Conservation (phyloP, 1,140 invertebrate genomes). For the Scaptomyza hsui region DNA sequence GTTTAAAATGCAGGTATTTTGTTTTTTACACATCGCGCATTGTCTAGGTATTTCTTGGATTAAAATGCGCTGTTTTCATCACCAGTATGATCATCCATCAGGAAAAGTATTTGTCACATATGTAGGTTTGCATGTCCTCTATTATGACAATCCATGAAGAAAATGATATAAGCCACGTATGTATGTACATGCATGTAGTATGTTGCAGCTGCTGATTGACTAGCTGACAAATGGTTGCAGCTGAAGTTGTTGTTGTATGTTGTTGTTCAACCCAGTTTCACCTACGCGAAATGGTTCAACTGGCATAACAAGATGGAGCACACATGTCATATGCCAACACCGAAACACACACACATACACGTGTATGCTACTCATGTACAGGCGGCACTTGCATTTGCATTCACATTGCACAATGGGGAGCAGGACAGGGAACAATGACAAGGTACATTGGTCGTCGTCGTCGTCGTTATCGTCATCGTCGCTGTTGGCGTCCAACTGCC, state of each 20-base stretch:
- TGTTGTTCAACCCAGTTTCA: constrained; percentile 40
- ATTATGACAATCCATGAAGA: constrained; percentile 2
- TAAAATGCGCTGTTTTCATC: background rate
- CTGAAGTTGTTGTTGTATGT: constrained; percentile 11
- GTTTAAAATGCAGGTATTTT: too few species aligned
- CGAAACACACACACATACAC: background rate
- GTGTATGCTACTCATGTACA: background rate
- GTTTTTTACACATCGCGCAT: too few species aligned
- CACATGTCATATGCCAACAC: constrained; percentile 36
- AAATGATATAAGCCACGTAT: constrained; percentile 25
- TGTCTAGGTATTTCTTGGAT: too few species aligned
- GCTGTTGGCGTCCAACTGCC: constrained; percentile 60
- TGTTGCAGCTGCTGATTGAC: constrained; percentile 53
- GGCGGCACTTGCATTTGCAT: constrained; percentile 34
- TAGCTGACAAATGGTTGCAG: constrained; percentile 56
- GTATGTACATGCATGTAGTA: background rate
- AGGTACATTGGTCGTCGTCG: constrained; percentile 31
- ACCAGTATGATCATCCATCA: background rate
- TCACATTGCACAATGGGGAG: constrained; percentile 24
- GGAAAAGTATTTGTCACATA: background rate
- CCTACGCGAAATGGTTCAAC: constrained; percentile 63
- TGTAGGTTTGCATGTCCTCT: background rate
- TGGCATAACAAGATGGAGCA: constrained; percentile 69
- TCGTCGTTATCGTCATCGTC: too few species aligned
- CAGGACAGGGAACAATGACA: constrained; percentile 40